phyloP scores from a whole-genome alignment of 2,113 vertebrate species.

The Dolichotis patagonum region DNA sequence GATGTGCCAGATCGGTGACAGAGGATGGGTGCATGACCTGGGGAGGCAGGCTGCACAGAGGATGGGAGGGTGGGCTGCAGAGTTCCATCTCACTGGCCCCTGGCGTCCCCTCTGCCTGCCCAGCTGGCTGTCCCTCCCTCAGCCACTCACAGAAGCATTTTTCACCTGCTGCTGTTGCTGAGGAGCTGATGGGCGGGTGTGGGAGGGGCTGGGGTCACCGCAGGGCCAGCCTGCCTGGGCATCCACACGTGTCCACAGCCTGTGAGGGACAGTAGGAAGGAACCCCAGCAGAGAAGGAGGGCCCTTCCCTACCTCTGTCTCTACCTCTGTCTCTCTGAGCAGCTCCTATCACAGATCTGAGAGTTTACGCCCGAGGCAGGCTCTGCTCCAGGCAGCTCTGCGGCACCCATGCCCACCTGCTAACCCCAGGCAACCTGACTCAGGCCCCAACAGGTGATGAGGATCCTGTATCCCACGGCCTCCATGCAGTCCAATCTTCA shows the following conservation, averaged over 20 bases:
- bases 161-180: conserved; percentile 17
- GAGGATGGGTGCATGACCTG: not conserved
- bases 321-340: not conserved
- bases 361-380: not conserved
- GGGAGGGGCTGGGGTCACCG: conserved; percentile 48
- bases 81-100: not conserved
- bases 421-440: not conserved
- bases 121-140: not conserved
- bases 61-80: not conserved
- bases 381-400: not conserved
- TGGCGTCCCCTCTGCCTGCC: conserved; percentile 38
- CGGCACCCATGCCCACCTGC: not conserved
- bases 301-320: no score
- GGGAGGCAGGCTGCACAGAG: not conserved
- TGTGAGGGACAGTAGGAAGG: not conserved
- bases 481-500: not conserved
- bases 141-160: conserved; percentile 59
- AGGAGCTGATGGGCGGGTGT: conserved; percentile 3
- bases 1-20: not conserved
- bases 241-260: not conserved
- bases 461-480: not conserved
- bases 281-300: not conserved
- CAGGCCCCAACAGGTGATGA: conserved; percentile 64
- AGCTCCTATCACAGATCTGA: not conserved
- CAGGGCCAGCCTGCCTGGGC: conserved; percentile 56